phyloP scores from a whole-genome alignment of 37 sponge, comb jelly and placozoan species.

The Oscarella lobularis region DNA sequence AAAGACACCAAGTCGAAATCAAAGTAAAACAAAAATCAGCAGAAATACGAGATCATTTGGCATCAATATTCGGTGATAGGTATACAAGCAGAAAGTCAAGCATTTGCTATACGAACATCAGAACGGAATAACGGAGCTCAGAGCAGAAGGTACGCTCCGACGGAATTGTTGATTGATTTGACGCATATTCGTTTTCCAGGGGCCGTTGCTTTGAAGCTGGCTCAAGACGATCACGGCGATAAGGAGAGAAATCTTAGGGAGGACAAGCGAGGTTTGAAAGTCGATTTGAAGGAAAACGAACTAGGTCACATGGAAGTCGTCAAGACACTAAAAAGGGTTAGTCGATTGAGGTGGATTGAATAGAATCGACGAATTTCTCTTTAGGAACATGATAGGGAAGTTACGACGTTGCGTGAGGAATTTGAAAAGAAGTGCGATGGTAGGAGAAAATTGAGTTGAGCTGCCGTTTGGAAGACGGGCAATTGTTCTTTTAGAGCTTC shows the following conservation, averaged over 20 bases:
- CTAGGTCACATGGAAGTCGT: constrained; percentile 83
- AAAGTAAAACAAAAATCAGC: constrained; percentile 57
- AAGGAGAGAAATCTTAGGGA: constrained; percentile 32
- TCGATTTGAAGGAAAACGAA: constrained; percentile 73
- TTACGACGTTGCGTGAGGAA: no score
- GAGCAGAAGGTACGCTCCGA: constrained; percentile 69
- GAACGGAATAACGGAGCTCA: constrained; percentile 93
- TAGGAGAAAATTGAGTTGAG: no score
- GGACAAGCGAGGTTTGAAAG: constrained; percentile 78
- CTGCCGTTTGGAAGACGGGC: no score
- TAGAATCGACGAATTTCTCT: no score
- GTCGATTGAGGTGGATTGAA: no score
- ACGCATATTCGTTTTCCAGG: no score
- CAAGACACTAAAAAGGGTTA: constrained; percentile 50
- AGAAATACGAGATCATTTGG: no score
- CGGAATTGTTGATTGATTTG: no score
- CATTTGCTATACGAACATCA: constrained; percentile 97
- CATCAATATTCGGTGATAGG: constrained; percentile 18
- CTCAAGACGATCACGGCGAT: constrained; percentile 64
- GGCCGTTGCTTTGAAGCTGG: constrained; percentile 68
- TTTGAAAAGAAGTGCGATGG: no score
- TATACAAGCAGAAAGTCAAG: constrained; percentile 99
- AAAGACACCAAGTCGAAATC: constrained; percentile 96
- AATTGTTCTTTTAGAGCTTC: constrained; percentile 59
- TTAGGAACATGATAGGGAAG: no score